Base-by-base conservation (phyloP, 2,797 vertebrate species). In the Tachyglossus aculeatus region DNA sequence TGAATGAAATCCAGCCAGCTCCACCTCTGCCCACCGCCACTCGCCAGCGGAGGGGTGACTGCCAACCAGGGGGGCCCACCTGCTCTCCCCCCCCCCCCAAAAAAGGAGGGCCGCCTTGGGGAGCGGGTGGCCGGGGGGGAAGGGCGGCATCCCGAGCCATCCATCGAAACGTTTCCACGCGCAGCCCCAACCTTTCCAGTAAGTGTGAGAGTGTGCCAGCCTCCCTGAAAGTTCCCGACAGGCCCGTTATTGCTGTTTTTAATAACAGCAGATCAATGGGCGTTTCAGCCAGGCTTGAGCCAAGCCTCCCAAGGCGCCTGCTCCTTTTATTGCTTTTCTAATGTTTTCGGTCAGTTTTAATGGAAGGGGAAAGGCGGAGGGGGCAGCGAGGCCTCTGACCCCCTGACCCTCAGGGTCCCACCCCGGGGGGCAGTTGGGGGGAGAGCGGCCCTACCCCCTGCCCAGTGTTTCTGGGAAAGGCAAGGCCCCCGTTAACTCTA, bases 201-300 rank as follows among this genome's bases (percentile, higher is more conserved):
- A 36, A 54, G 7, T 37, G n/a, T n/a, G 51, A n/a, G 33, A 53
- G 31, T 14, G 13, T 16, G 84, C 74, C 83, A 78, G 81, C 59
- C 82, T 81, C 69, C 39, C 36, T n/a, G n/a, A 15, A 74, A 77
- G 81, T 92, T 92, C 91, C 91, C 89, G 90, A 92, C 89, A 92
- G 75, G 86, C 53, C 33, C 22, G 67, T 65, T 29, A 45, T 80
- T 82, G 65, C 83, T 84, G 84, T 67, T 81, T 85, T 86, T 85
- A 89, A 83, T 88, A 88, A 87, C 84, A 82, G 84, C 83, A 80
- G 78, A 87, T 86, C 83, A 76, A 77, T 85, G 73, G 80, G 80
- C 65, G 78, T 72, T 67, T 71, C 31, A 70, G 77, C 76, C 82
- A 7, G 43, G 80, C 52, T 81, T 77, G 73, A 45, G 16, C 5